Base-by-base conservation (phyloP, 1,140 invertebrate genomes). In the Drosophila ironensis region DNA sequence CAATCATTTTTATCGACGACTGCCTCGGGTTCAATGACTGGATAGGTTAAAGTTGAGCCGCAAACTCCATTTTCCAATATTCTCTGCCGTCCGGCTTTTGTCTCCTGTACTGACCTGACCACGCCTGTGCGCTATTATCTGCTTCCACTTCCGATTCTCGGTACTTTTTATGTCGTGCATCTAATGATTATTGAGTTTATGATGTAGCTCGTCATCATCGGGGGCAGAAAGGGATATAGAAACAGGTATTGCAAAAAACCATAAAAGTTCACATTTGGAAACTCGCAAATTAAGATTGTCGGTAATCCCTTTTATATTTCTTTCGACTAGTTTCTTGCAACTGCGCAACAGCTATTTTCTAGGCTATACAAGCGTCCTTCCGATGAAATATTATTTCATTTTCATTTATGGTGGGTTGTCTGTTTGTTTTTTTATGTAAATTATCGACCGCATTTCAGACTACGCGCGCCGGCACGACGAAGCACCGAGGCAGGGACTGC, bases 371-470 rank as follows among this genome's bases (percentile, higher is more conserved):
- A n/a, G n/a, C n/a, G n/a, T n/a, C n/a, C n/a, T n/a, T n/a, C 41
- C 38, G 59, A 47, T 60, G 24, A 61, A 61, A 38, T 63, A 63
- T 69, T 60, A 53, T 70, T 77, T 44, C 48, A 76, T 64, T 60
- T 57, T 50, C 33, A 57, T 44, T 57, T 57, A 41, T 42, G 25
- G 30, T 72, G 22, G 33, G 27, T 42, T 33, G 48, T 47, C 41
- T 46, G 37, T 60, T 69, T 69, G 59, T 52, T 57, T 27, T 41
- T 54, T 53, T 84, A 84, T 84, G 73, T 78, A 82, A 82, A 84
- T 84, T 82, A 82, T 82, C 78, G 78, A 82, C 80, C 78, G 78
- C 54, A 59, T 54, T 81, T 84, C 44, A 50, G 59, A 48, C 14
- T 37, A 19, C 45, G 38, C 35, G 14, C 22, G 57, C 11, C 14